Evolutionary conservation across 2,888 invertebrate species (phyloP).

Genomic region (Macrostomum cliftonense): DNA sequence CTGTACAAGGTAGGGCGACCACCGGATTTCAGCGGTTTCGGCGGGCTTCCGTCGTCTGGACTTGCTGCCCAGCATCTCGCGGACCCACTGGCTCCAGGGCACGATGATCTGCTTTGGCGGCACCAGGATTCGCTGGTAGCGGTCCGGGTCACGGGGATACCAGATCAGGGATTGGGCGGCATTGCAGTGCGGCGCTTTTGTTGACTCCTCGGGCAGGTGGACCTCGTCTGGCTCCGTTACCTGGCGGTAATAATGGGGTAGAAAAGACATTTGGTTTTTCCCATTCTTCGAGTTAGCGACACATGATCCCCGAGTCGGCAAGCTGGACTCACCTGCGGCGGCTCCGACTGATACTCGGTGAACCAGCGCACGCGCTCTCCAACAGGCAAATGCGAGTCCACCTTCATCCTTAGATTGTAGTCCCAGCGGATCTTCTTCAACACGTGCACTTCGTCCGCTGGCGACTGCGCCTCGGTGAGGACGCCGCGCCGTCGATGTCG

Average conservation of each 20-base stretch:
- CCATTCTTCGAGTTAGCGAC: too few species aligned
- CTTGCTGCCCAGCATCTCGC: conserved; percentile 9
- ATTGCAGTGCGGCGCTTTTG: conserved; percentile 10
- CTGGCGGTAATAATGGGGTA: too few species aligned
- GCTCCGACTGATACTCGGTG: too few species aligned
- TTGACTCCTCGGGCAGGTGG: conserved; percentile 10
- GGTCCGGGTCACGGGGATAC: conserved; percentile 9
- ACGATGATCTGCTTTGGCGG: conserved; percentile 11
- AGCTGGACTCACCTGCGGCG: too few species aligned
- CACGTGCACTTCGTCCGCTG: conserved; percentile 6
- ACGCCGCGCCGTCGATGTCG: conserved; percentile 6
- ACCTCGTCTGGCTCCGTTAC: too few species aligned
- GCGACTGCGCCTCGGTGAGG: background rate
- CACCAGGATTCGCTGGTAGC: conserved; percentile 8
- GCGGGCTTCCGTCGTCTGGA: conserved; percentile 8
- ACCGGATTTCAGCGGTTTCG: conserved; percentile 6
- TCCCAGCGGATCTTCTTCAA: conserved; percentile 10
- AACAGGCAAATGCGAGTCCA: conserved; percentile 11
- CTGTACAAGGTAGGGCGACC: background rate
- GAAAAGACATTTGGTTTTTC: too few species aligned
- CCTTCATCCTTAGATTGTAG: conserved; percentile 8
- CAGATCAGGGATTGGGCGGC: conserved; percentile 11
- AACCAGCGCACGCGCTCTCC: conserved; percentile 3
- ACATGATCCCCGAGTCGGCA: too few species aligned
- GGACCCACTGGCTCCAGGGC: conserved; percentile 11